Percentiles rank a stretch among this genome's conserved stretches.
phyloP scores from a whole-genome alignment of 2,888 invertebrate genomes.

The Cryptophagus acutangulus region DNA sequence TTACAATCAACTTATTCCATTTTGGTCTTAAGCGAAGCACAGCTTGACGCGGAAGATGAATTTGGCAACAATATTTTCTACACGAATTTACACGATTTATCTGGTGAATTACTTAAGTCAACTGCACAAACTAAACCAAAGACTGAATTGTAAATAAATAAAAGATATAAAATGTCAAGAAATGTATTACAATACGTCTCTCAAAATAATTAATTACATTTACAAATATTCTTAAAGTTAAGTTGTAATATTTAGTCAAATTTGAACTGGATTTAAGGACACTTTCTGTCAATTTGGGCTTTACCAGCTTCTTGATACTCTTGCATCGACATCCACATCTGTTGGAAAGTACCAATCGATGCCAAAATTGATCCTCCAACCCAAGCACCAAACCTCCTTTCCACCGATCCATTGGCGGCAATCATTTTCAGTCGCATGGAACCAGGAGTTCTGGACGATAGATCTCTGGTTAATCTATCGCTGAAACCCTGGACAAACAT shows the following conservation, averaged over 20 bases:
- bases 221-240: constrained; percentile 1
- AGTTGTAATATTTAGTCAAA: background rate
- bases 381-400: constrained; percentile 95
- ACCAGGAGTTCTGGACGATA: constrained; percentile 82
- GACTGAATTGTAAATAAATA: constrained; percentile 27
- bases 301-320: constrained; percentile 99
- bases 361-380: constrained; percentile 97
- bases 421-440: constrained; percentile 92
- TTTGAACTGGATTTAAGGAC: constrained; percentile 55
- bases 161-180: background rate
- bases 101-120: constrained; percentile 22
- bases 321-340: constrained; percentile 99
- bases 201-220: constrained; percentile 1
- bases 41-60: constrained; percentile 22
- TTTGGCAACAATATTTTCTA: constrained; percentile 23
- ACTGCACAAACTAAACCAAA: constrained; percentile 13
- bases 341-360: constrained; percentile 97
- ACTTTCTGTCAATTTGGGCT: constrained; percentile 93
- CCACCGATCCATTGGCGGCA: constrained; percentile 84
- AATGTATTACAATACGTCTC: too few relatives aligned
- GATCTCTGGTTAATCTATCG: constrained; percentile 84
- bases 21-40: too few relatives aligned
- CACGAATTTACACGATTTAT: constrained; percentile 23
- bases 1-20: too few relatives aligned
- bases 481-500: constrained; percentile 72